phyloP scores from a whole-genome alignment of 1,140 invertebrate species.

The Hyles vespertilio region DNA sequence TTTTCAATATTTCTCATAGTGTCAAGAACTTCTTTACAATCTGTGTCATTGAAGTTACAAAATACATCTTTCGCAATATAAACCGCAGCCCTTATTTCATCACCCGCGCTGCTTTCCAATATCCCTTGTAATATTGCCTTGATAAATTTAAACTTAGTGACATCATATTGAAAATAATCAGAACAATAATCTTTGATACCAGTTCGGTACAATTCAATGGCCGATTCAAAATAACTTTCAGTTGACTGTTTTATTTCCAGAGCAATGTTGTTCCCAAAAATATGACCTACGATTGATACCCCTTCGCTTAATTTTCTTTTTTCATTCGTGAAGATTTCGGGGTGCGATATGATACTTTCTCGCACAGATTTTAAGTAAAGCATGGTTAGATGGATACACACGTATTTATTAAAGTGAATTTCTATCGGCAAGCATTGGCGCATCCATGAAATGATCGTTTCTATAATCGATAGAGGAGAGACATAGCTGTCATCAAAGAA shows the following conservation, averaged over 20 bases:
- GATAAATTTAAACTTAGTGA: constrained; percentile 19
- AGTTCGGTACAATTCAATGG: constrained; percentile 36
- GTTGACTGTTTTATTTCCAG: constrained; percentile 38
- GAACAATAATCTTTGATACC: constrained; percentile 25
- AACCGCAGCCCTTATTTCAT: neutral
- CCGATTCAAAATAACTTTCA: constrained; percentile 35
- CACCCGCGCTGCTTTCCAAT: constrained; percentile 14
- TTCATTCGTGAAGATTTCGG: constrained; percentile 27
- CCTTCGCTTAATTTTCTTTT: constrained; percentile 24
- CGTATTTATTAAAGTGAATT: constrained; percentile 32
- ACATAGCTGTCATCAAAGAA: constrained; percentile 35
- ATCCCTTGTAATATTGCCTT: constrained; percentile 34
- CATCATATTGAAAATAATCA: constrained; percentile 18
- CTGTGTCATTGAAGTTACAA: no score
- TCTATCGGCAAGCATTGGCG: constrained; percentile 33
- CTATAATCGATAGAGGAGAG: constrained; percentile 33
- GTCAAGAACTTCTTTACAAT: no score
- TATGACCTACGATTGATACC: constrained; percentile 31
- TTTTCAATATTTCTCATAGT: no score
- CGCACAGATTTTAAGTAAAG: constrained; percentile 40
- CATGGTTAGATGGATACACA: constrained; percentile 43
- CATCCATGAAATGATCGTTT: constrained; percentile 31
- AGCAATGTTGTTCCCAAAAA: constrained; percentile 43
- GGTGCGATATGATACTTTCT: constrained; percentile 28
- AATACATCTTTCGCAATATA: no score